Conservation (phyloP, 2,888 invertebrate genomes). For the Trissonchulus latispiculum region DNA sequence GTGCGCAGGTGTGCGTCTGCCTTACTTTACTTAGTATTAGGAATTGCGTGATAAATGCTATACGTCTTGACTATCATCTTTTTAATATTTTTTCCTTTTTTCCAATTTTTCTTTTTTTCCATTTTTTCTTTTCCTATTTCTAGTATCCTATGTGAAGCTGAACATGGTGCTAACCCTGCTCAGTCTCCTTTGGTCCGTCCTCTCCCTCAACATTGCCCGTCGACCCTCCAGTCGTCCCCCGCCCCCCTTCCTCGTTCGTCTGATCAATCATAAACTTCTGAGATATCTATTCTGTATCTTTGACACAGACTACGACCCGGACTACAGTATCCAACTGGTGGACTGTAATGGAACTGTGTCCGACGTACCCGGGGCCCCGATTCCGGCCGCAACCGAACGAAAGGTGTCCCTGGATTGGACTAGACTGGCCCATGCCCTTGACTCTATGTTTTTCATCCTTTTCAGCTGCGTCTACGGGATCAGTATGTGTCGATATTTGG, state of each 20-base stretch:
- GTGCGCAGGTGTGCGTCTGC: no score
- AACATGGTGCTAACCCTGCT: background rate
- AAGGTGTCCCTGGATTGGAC: background rate
- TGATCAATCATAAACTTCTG: background rate
- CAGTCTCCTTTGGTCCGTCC: background rate
- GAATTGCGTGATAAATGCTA: no score
- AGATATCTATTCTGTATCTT: background rate
- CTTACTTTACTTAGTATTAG: no score
- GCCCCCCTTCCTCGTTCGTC: conserved; percentile 16
- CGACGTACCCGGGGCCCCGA: background rate
- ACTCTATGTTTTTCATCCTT: background rate
- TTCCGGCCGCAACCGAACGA: no score
- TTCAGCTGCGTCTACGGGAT: background rate
- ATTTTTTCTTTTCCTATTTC: no score
- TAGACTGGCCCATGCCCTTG: background rate
- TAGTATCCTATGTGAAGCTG: background rate
- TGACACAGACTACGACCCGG: background rate
- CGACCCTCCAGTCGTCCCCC: conserved; percentile 22
- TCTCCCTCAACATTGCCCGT: background rate
- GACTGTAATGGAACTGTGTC: background rate
- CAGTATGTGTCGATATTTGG: background rate
- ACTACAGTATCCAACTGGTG: conserved; percentile 5
- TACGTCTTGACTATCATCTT: no score
- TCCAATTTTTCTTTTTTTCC: no score
- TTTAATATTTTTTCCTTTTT: no score